Percentiles rank a stretch among this genome's conserved stretches.
phyloP scores from a whole-genome alignment of 2,888 invertebrate genomes.

The Kryphioiulus occultus region DNA sequence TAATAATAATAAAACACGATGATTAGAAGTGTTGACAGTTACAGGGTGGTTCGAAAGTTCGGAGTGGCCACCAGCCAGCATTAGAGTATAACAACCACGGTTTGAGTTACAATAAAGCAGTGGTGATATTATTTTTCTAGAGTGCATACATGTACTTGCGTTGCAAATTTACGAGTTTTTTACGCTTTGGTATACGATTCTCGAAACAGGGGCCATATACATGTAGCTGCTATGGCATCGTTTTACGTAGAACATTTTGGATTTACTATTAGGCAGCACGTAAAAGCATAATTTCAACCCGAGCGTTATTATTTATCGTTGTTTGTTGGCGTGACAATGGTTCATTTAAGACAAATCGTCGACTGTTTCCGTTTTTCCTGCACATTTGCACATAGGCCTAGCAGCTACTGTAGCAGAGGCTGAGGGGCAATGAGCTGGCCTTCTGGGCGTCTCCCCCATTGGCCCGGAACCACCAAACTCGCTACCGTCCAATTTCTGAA shows the following conservation, averaged over 20 bases:
- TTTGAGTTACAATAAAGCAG: no score
- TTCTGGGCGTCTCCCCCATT: neutral
- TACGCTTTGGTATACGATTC: no score
- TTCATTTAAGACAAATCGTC: constrained; percentile 18
- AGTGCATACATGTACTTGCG: no score
- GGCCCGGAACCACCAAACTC: neutral
- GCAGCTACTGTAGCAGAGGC: no score
- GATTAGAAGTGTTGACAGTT: neutral
- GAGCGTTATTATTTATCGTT: neutral
- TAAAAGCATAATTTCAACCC: neutral
- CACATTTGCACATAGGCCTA: constrained; percentile 4
- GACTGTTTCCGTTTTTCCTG: constrained; percentile 9
- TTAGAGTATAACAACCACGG: no score
- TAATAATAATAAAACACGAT: neutral
- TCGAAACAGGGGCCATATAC: neutral
- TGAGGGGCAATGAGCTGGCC: neutral
- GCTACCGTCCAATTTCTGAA: neutral
- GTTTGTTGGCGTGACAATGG: constrained; percentile 20
- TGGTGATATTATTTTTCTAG: neutral
- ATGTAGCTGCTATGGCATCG: no score
- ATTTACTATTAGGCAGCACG: neutral
- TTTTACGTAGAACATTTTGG: neutral
- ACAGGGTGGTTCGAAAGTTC: neutral
- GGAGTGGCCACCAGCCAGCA: no score
- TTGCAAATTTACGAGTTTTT: no score